Base-by-base conservation (phyloP, 2,113 vertebrate genomes). In the Mus pahari region DNA sequence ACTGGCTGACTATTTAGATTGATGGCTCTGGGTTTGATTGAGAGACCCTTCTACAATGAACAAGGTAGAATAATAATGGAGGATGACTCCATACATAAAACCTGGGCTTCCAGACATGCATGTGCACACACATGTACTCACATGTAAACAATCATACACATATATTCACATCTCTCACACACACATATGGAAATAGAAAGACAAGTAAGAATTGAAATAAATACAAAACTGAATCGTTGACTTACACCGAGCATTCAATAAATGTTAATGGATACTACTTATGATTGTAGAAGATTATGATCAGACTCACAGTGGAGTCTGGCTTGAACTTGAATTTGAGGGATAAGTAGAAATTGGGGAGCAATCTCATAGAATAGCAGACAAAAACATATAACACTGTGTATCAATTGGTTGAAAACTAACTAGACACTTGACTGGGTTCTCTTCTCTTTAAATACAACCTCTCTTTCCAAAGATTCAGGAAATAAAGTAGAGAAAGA, bases 291-390 rank as follows among this genome's bases (percentile, higher is more conserved):
- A 39, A 7, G 3, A 19, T 2, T 79, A 36, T 91, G 36, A 0
- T 75, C 58, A 75, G 68, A 20, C 50, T 7, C 1, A 71, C 39
- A 58, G 50, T 22, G 20, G 84, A 62, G 36, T 17, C 4, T 19
- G 33, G 13, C 14, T 60, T 77, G 60, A 74, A 10, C 66, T 91
- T 83, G 86, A 64, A 45, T 81, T 86, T 89, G 53, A 95, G 92
- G 3, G 31, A 64, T 75, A 66, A 82, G 8, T 48, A 94, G 82
- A 84, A 91, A 66, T 55, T 31, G 36, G 28, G 9, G 3, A 62
- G 11, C 22, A 71, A 64, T 28, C 24, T 58, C 19, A 39, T 55
- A 81, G 55, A 58, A 31, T 39, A 91, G 22, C 71, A 71, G 58
- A 64, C 10, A 62, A 79, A 86, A 13, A 95, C 42, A 88, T 5